Evolutionary conservation across 1,140 invertebrate genomes (phyloP).

Genomic region (Hylaeus anthracinus): DNA sequence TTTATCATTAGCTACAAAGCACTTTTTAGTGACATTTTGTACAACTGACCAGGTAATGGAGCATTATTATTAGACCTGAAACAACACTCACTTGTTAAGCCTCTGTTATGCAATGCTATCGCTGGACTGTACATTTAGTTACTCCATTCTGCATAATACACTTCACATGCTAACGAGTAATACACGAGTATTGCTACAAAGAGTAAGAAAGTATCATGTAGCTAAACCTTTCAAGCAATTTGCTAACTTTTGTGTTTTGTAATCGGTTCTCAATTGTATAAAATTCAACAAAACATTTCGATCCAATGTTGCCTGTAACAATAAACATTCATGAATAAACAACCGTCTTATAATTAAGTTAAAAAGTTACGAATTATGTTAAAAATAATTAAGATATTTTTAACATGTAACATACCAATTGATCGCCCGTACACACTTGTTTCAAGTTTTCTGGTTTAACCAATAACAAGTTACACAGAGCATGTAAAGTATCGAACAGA

Average conservation of each 20-base stretch:
- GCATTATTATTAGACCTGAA: constrained; percentile 13
- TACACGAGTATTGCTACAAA: background rate
- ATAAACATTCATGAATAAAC: constrained; percentile 46
- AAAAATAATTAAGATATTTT: constrained; percentile 1
- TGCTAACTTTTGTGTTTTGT: constrained; percentile 91
- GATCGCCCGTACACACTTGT: constrained; percentile 96
- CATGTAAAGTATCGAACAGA: constrained; percentile 96
- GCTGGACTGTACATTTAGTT: background rate
- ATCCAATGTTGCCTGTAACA: constrained; percentile 91
- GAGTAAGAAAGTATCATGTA: constrained; percentile 45
- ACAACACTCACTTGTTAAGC: background rate
- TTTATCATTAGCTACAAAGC: background rate
- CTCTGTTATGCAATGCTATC: background rate
- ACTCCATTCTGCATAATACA: background rate
- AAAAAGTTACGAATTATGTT: background rate
- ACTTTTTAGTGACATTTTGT: constrained; percentile 12
- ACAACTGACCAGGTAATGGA: constrained; percentile 1
- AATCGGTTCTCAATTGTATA: constrained; percentile 96
- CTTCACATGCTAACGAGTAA: background rate
- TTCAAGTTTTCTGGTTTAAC: constrained; percentile 98
- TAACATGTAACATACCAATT: constrained; percentile 86
- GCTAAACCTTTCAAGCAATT: constrained; percentile 84
- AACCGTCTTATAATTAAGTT: background rate
- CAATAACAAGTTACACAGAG: constrained; percentile 96
- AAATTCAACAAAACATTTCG: constrained; percentile 93